phyloP scores from a whole-genome alignment of 2,888 invertebrate genomes.

The Augiades crinisus region DNA sequence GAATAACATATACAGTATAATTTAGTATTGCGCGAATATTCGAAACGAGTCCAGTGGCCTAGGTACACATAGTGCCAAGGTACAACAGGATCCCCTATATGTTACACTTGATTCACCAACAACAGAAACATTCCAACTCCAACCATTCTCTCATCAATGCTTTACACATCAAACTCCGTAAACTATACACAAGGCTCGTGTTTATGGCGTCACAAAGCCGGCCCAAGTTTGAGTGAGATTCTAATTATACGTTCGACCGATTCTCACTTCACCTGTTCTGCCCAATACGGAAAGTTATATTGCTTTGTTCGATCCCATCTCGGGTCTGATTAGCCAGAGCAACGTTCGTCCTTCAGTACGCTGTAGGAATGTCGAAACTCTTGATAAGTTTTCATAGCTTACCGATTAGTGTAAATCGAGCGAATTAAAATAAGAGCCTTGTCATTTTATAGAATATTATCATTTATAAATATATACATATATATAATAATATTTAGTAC shows the following conservation, averaged over 20 bases:
- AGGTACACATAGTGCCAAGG: too few species aligned
- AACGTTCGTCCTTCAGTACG: constrained; percentile 22
- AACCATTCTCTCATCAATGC: background rate
- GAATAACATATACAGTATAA: too few species aligned
- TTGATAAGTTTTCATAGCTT: background rate
- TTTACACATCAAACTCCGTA: background rate
- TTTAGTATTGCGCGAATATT: too few species aligned
- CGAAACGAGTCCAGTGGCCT: too few species aligned
- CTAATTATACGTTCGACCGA: constrained; percentile 52
- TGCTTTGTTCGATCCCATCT: constrained; percentile 62
- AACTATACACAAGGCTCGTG: background rate
- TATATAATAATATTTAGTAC: too few species aligned
- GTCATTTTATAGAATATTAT: too few species aligned
- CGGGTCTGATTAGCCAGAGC: constrained; percentile 50
- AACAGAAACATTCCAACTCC: too few species aligned
- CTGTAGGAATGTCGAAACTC: background rate
- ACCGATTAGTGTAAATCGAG: too few species aligned
- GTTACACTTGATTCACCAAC: too few species aligned
- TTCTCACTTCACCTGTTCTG: constrained; percentile 54
- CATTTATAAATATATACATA: too few species aligned
- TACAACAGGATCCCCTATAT: too few species aligned
- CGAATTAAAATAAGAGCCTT: too few species aligned
- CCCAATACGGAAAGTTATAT: constrained; percentile 72
- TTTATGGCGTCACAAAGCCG: constrained; percentile 10
- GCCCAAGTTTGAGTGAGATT: constrained; percentile 12